Conservation (phyloP, 2,888 invertebrate genomes). For the Choreutis nemorana region DNA sequence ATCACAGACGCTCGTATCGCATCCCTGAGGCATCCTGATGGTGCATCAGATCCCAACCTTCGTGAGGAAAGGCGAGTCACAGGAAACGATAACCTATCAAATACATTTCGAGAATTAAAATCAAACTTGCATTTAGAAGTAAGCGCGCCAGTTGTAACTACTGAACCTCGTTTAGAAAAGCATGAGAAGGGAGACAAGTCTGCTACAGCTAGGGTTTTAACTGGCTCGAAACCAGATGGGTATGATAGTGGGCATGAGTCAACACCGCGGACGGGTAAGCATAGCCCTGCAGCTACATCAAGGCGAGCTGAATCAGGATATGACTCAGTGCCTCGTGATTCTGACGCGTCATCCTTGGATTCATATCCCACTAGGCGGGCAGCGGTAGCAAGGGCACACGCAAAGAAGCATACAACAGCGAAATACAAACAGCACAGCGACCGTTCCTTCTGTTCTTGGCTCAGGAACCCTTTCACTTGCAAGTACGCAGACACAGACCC, state of each 20-base stretch:
- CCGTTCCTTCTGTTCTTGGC: conserved; percentile 78
- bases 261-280: conserved; percentile 82
- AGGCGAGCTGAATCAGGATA: conserved; percentile 89
- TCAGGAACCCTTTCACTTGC: conserved; percentile 79
- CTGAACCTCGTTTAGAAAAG: conserved; percentile 68
- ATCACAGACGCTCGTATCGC: conserved; percentile 69
- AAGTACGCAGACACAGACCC: conserved; percentile 78
- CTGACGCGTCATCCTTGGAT: conserved; percentile 87
- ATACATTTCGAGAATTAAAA: conserved; percentile 66
- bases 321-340: conserved; percentile 88
- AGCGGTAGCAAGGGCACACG: conserved; percentile 56
- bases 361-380: conserved; percentile 67
- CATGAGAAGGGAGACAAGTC: conserved; percentile 70
- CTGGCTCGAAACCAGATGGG: conserved; percentile 74
- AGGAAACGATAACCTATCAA: conserved; percentile 70
- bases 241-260: conserved; percentile 88
- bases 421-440: conserved; percentile 76
- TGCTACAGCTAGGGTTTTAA: conserved; percentile 71
- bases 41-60: conserved; percentile 92
- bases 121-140: conserved; percentile 56
- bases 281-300: conserved; percentile 80
- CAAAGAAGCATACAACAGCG: conserved; percentile 63
- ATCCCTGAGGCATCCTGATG: conserved; percentile 86
- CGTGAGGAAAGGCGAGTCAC: conserved; percentile 72
- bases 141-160: conserved; percentile 64